Base-by-base conservation (phyloP, 2,888 invertebrate genomes). In the Cryptus armator region DNA sequence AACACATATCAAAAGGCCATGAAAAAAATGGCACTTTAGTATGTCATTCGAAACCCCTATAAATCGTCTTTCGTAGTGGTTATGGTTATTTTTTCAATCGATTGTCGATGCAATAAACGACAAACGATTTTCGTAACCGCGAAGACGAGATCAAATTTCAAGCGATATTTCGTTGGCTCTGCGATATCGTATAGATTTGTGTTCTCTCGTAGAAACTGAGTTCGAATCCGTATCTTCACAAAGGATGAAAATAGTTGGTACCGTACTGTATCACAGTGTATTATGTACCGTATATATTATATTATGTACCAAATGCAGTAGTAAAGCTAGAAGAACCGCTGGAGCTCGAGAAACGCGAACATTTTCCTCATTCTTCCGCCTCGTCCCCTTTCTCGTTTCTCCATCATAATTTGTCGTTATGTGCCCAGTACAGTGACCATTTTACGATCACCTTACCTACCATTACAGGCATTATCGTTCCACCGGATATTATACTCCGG, bases 401-500 rank as follows among this genome's bases (percentile, higher is more conserved):
- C 56, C 75, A 59, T 74, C 74, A 81, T 87, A 88, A 90, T 90
- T 89, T 89, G 87, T 83, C 70, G 82, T 88, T 88, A 88, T 87
- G 82, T 72, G 37, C 77, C 78, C 79, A 72, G 77, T 59, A 75
- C 68, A 85, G 81, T 88, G 89, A 88, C 86, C 88, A 85, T 88
- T 90, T 89, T 89, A 90, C 84, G 89, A 86, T 86, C 86, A 75
- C 81, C 86, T 89, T 87, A 87, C 86, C 82, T 84, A 79, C 86
- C 78, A 87, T 89, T 87, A 87, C 64, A 67, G 51, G 71, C 81
- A 83, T 89, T 87, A 88, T 70, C 84, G 80, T 79, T 77, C 67
- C 66, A 53, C 56, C 83, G 70, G 74, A 86, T 86, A 88, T 87
- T 87, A 87, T 87, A 88, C 86, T 74, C 48, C 29, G 43, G 72